Conservation (phyloP, 2,888 invertebrate genomes). For the Pimpla rufipes region DNA sequence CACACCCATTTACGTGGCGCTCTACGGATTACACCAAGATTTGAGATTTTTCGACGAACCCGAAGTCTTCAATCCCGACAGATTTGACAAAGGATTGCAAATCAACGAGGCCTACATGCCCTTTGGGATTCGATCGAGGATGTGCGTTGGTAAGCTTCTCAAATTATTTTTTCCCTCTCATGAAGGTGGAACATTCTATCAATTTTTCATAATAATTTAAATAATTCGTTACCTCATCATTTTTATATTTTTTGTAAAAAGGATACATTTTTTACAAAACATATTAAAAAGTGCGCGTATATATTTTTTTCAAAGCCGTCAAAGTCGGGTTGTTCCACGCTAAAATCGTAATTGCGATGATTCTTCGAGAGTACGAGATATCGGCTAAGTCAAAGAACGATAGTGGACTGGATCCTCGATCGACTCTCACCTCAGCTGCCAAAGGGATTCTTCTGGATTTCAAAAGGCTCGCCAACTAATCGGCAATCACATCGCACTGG, state of each 20-base stretch:
- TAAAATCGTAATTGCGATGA: slow-evolving; percentile 7
- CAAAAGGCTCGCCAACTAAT: slow-evolving; percentile 1
- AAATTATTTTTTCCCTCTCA: too few relatives aligned
- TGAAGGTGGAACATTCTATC: too few relatives aligned
- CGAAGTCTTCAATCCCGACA: slow-evolving; percentile 76
- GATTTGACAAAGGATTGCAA: slow-evolving; percentile 74
- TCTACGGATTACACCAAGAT: slow-evolving; percentile 80
- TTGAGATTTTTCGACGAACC: slow-evolving; percentile 77
- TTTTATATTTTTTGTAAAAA: background rate
- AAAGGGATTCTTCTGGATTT: background rate
- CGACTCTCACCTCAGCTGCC: slow-evolving; percentile 14
- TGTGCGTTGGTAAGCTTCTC: slow-evolving; percentile 77
- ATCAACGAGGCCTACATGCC: slow-evolving; percentile 80
- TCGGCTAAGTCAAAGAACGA: background rate
- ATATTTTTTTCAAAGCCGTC: background rate
- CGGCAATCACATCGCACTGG: background rate
- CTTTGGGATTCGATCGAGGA: slow-evolving; percentile 78
- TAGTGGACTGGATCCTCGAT: background rate
- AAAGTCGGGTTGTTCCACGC: background rate
- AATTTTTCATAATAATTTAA: too few relatives aligned
- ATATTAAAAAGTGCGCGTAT: too few relatives aligned
- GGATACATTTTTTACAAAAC: background rate
- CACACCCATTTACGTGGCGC: slow-evolving; percentile 79
- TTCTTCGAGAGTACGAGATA: slow-evolving; percentile 4
- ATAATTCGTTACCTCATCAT: too few relatives aligned